Evolutionary conservation across 1,140 invertebrate genomes (phyloP), one percentile per base, ranked within the genome.

Genomic region (Metopolophium dirhodum): DNA sequence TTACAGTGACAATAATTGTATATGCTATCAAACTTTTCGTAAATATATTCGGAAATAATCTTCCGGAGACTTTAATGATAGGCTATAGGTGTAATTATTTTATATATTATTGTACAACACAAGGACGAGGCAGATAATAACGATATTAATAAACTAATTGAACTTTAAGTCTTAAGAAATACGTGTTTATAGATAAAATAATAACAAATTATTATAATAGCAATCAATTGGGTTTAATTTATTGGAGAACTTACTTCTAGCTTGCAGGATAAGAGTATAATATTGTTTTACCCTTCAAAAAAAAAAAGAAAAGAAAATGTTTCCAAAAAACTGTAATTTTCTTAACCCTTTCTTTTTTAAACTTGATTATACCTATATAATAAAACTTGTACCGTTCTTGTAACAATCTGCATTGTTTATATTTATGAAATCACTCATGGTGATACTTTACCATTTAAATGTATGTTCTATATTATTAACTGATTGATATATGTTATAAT

Each of bases 31-130:
- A 37, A 37, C 22, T 83, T 83, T 83, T 23, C 1, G 20, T 37
- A 83, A 37, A 83, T 83, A 83, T 83, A 83, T 83, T 83, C 37
- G 20, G 23, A 83, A 37, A 35, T 83, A 23, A 6, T 47, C 47
- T 87, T 49, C 14, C 35, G 23, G 37, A 90, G 88, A 90, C 88
- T 90, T 90, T 61, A 90, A 90, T 90, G 54, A 30, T 61, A 41
- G 88, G 54, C 30, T 90, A 61, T 35, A 26, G n/a, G 8, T 7
- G 22, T 57, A 57, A 88, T 89, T 41, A 89, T 57, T 54, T 54
- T 14, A 7, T 57, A 14, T 11, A 37, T n/a, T 77, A 77, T n/a
- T 77, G 51, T 37, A 23, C 30, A 37, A 23, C 7, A 26, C 35
- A 89, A 89, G 51, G 87, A 35, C 49, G 35, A 22, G 23, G 51